phyloP scores from a whole-genome alignment of 2,797 vertebrate genomes.

The Merluccius polli region DNA sequence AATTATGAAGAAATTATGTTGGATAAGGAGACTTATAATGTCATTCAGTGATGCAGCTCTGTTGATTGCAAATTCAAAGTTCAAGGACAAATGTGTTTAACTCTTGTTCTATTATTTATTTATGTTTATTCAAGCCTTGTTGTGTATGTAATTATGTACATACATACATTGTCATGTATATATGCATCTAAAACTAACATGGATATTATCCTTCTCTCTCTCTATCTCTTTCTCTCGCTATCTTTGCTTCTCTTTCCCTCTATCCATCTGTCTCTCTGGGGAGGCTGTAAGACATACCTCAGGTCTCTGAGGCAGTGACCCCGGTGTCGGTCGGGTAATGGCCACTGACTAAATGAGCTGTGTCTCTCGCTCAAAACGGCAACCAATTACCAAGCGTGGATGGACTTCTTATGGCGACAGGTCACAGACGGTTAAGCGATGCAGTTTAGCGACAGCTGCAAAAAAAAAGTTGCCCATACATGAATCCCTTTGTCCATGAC shows the following conservation, averaged over 20 bases:
- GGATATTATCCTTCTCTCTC: not conserved
- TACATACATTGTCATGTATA: not conserved
- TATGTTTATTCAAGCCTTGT: not conserved
- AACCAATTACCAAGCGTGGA: conserved; percentile 29
- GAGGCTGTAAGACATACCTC: conserved; percentile 43
- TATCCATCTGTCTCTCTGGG: not conserved
- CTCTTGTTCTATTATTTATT: not conserved
- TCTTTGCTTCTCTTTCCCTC: not conserved
- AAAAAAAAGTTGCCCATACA: not conserved
- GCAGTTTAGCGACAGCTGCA: not conserved
- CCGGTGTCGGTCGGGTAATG: conserved; percentile 39
- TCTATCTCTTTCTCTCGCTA: not conserved
- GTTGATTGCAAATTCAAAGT: not conserved
- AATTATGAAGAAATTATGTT: not conserved
- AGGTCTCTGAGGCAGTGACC: conserved; percentile 42
- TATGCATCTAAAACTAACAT: not conserved
- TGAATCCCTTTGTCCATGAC: not conserved
- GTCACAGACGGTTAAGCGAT: not conserved
- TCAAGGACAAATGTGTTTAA: not conserved
- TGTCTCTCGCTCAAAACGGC: conserved; percentile 42
- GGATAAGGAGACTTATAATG: not conserved
- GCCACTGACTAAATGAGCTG: conserved; percentile 54
- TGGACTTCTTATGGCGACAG: conserved; percentile 11
- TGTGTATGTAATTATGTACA: not conserved
- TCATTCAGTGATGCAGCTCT: not conserved